Conservation (phyloP, 2,888 invertebrate genomes). For the Caenorhabditis parvicauda region DNA sequence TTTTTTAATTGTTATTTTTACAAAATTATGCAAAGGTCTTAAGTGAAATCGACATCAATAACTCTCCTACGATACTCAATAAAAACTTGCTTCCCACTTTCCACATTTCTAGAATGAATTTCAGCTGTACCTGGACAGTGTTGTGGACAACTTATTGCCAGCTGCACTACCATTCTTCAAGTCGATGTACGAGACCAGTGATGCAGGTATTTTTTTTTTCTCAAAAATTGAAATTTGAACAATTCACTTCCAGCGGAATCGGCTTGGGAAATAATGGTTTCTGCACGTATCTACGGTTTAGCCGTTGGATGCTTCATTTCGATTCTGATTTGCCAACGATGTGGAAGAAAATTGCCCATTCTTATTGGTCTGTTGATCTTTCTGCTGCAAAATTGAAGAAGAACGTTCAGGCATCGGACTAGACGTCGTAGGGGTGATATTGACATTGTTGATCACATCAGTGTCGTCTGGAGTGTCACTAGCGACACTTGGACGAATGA, state of each 20-base stretch:
- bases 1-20: no score
- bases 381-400: neutral
- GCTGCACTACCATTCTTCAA: constrained; percentile 48
- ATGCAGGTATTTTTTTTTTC: constrained; percentile 27
- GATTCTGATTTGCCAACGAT: constrained; percentile 36
- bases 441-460: constrained; percentile 41
- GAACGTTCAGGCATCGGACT: constrained; percentile 29
- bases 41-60: no score
- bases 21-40: no score
- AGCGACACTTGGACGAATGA: constrained; percentile 44
- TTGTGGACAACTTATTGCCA: constrained; percentile 57
- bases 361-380: constrained; percentile 20
- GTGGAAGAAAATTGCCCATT: constrained; percentile 26
- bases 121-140: constrained; percentile 52
- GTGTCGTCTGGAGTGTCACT: constrained; percentile 39
- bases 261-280: constrained; percentile 54
- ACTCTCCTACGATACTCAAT: no score
- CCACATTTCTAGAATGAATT: constrained; percentile 7
- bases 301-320: constrained; percentile 52
- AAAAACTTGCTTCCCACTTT: no score
- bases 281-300: constrained; percentile 52
- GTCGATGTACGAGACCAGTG: constrained; percentile 33
- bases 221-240: no score
- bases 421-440: constrained; percentile 47
- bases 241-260: constrained; percentile 46